Percentiles rank a stretch among this genome's conserved stretches.
Evolutionary conservation across 2,797 vertebrate species (phyloP).

Genomic region (Crocodylus rhombifer): DNA sequence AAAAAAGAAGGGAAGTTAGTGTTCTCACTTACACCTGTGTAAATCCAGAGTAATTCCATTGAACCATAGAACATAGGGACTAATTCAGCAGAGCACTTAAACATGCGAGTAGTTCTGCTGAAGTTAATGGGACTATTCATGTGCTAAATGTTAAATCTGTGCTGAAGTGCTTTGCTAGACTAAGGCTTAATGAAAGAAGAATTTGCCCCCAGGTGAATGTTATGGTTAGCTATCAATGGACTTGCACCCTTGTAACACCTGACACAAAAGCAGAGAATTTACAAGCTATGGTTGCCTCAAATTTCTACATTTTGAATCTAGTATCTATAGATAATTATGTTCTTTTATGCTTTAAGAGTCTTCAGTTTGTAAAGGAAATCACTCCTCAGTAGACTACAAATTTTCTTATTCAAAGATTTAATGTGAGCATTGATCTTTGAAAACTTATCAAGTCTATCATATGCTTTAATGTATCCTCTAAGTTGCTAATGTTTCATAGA

Average conservation of each 20-base stretch:
- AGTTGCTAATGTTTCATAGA: constrained; percentile 62
- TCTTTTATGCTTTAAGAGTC: constrained; percentile 21
- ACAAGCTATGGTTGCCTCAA: background rate
- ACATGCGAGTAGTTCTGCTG: background rate
- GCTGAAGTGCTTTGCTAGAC: constrained; percentile 55
- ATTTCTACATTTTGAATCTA: background rate
- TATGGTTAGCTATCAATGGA: background rate
- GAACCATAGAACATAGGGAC: background rate
- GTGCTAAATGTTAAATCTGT: constrained; percentile 38
- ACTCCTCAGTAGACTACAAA: constrained; percentile 28
- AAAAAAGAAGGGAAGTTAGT: background rate
- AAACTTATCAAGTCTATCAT: constrained; percentile 60
- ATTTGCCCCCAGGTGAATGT: background rate
- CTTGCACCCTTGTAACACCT: background rate
- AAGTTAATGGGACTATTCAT: background rate
- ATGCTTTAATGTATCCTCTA: constrained; percentile 41
- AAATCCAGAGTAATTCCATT: constrained; percentile 13
- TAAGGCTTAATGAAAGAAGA: background rate
- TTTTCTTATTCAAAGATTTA: constrained; percentile 40
- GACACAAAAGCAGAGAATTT: background rate
- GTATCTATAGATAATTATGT: background rate
- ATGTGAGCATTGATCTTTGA: constrained; percentile 22
- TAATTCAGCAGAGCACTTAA: constrained; percentile 25
- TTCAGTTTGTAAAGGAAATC: background rate
- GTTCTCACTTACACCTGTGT: background rate